A percentile compares a stretch with the other conserved stretches of the same genome.
These are phyloP conservation scores for Porites rus DNA, from an alignment of 92 coral and sea anemone genomes.

Conservation along the genomic window DNA sequence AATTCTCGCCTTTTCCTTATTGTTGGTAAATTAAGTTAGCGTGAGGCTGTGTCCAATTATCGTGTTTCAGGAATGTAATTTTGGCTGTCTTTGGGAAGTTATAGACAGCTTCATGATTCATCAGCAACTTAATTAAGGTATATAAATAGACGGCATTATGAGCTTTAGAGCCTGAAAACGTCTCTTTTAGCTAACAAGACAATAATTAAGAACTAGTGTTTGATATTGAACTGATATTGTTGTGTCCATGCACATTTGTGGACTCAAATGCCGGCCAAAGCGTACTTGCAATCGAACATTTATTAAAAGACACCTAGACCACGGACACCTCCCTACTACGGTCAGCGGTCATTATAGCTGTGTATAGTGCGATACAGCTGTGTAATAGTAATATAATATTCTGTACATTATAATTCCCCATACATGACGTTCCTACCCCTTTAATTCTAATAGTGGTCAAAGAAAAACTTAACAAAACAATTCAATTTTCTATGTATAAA, in stretches of 20 bases:
- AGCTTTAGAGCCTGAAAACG: background rate
- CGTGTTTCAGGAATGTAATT: background rate
- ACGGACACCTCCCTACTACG: too few species aligned
- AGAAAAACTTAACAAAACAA: too few species aligned
- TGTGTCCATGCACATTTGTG: background rate
- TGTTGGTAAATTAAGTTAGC: background rate
- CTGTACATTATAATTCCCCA: too few species aligned
- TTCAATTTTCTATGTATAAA: too few species aligned
- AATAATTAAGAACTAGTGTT: background rate
- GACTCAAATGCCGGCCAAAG: background rate
- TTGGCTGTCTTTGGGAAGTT: background rate
- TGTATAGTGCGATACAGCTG: too few species aligned
- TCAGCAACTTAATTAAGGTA: background rate
- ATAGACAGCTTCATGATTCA: background rate
- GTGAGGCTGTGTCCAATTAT: background rate
- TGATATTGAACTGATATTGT: background rate
- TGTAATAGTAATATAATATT: too few species aligned
- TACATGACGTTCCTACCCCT: too few species aligned
- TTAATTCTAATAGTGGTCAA: too few species aligned
- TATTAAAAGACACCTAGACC: too few species aligned
- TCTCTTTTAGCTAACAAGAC: background rate
- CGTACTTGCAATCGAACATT: background rate
- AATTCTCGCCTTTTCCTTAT: background rate
- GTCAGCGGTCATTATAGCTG: too few species aligned
- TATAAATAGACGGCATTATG: background rate